Evolutionary conservation across 2,888 invertebrate genomes (phyloP), one percentile per base, ranked within the genome.

Genomic region (Hydraecia micacea): DNA sequence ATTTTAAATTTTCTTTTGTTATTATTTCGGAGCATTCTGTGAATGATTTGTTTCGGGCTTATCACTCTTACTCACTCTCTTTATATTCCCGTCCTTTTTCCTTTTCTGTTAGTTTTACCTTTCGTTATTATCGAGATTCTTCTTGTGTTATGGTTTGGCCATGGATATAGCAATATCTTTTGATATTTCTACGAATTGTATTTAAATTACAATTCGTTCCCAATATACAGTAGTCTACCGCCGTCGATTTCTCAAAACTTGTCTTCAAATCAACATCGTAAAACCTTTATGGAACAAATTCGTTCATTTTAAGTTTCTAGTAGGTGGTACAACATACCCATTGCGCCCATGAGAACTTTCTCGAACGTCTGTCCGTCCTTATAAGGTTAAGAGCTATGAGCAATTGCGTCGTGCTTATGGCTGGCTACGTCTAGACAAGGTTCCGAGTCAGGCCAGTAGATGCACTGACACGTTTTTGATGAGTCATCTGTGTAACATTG

Each of bases 401-500:
- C 25, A 66, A 70, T n/a, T n/a, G 60, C 68, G 36, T 60, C 60
- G 21, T 32, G 7, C 46, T 75, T 39, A 70, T 62, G 62, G 36
- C 49, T 36, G 32, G 39, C 60, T 15, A 5, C 25, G 77, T 82
- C 83, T 86, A 85, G 77, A 76, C 86, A 55, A 77, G 65, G 52
- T 58, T 83, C 49, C n/a, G 7, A 60, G 25, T 65, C n/a, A 46
- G 21, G 7, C 60, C 36, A 36, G 25, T 21, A 83, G 65, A 73
- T 62, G 55, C 13, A 49, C 25, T 18, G 60, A 76, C 36, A 82
- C 46, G 63, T 68, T 69, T 73, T 18, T 36, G 63, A 73, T 86
- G 83, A 83, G 13, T 86, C 83, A 83, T 83, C 46, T 49, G 21
- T 66, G 5, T 36, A 55, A 36, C 13, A 52, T 65, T 82, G 86